Conservation (phyloP, 2,888 invertebrate genomes). For the Emmelina monodactyla region DNA sequence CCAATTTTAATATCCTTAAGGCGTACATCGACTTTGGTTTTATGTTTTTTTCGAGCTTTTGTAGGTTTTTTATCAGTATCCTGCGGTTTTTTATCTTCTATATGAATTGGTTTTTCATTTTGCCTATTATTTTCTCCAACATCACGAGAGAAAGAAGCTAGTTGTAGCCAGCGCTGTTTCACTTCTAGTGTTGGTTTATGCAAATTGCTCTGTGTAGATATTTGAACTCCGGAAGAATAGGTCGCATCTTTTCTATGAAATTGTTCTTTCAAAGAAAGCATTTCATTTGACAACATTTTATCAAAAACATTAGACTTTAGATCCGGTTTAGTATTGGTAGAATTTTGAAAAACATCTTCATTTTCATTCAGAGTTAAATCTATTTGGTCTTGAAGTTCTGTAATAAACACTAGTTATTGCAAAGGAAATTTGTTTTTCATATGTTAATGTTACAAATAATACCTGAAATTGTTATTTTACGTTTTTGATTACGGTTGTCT, state of each 20-base stretch:
- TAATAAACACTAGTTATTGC: too few species aligned
- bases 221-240: slow-evolving; percentile 19
- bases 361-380: background rate
- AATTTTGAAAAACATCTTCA: slow-evolving; percentile 18
- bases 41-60: too few species aligned
- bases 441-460: background rate
- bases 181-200: slow-evolving; percentile 31
- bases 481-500: slow-evolving; percentile 7
- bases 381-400: background rate
- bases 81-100: too few species aligned
- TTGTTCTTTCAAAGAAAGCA: slow-evolving; percentile 36
- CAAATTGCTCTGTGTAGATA: slow-evolving; percentile 20
- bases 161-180: slow-evolving; percentile 41
- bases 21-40: too few species aligned
- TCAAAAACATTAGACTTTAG: slow-evolving; percentile 37
- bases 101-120: too few species aligned
- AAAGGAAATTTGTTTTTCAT: background rate
- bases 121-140: slow-evolving; percentile 28
- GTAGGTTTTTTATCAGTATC: too few species aligned
- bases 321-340: slow-evolving; percentile 21
- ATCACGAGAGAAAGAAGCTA: too few species aligned
- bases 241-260: slow-evolving; percentile 28
- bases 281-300: slow-evolving; percentile 42
- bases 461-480: background rate
- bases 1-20: too few species aligned